Base-by-base conservation (phyloP, 2,888 invertebrate genomes). In the Halictus quadricinctus region DNA sequence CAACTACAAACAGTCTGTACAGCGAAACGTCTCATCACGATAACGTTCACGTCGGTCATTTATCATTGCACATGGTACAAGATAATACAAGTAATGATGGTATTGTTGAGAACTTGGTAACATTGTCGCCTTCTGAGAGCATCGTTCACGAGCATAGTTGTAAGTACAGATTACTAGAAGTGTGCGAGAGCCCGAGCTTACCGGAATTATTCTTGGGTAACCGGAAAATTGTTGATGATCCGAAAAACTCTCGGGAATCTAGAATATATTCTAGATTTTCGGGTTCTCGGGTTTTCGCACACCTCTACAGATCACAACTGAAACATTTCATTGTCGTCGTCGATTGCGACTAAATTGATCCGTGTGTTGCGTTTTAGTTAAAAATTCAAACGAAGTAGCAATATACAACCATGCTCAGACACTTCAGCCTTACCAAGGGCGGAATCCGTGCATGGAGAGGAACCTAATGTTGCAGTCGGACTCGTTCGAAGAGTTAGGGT, bases 351-450 rank as follows among this genome's bases (percentile, higher is more conserved):
- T 79, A 15, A 43, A 41, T 43, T 72, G 36, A 74, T 48, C 15
- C 79, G 60, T 74, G 18, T 43, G 36, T 85, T 75, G 50, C 83
- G 36, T 92, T 91, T 21, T 93, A 95, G 94, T 95, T 89, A 96
- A 96, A 93, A 96, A 96, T 91, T 96, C 95, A 1, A 96, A 96
- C 87, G 95, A 96, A 90, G 92, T 95, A 76, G 95, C 95, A 5
- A 86, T 90, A 73, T 92, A 90, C 87, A 91, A 92, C 66, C 91
- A 90, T 72, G 87, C 90, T 21, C 93, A 90, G 73, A 85, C 97
- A 58, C 95, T 98, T 72, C 98, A 97, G 92, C 97, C 98, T 0
- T 97, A 98, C 94, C 97, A 98, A 94, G 98, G 98, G 1, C 95
- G 97, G 48, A 98, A 98, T 95, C 96, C 96, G 1, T 98, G 98